Evolutionary conservation across 2,797 vertebrate species (phyloP).

Genomic region (Halcyon badia): DNA sequence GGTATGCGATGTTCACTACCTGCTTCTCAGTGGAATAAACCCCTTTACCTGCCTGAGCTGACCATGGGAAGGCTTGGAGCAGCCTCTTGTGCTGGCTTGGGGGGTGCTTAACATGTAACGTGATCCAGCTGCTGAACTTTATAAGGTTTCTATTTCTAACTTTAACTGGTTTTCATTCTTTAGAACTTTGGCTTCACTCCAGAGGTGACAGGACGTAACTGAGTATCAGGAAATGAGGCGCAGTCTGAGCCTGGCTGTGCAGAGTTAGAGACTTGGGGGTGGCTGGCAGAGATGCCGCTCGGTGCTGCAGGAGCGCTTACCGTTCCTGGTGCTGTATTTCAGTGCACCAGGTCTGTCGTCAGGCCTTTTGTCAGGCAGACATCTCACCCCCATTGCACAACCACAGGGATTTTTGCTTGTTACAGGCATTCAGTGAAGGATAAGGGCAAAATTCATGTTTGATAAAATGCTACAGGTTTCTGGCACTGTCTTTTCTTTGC

Average conservation of each 20-base stretch:
- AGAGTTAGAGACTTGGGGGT: neutral
- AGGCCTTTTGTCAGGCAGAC: neutral
- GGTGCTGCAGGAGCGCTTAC: neutral
- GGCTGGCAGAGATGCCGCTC: neutral
- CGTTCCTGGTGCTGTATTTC: neutral
- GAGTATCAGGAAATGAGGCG: neutral
- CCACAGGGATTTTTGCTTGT: neutral
- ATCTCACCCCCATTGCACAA: neutral
- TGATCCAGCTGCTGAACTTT: conserved; percentile 61
- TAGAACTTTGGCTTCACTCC: neutral
- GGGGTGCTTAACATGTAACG: conserved; percentile 42
- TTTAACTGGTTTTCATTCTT: conserved; percentile 30
- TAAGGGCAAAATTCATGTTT: neutral
- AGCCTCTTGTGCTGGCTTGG: conserved; percentile 7
- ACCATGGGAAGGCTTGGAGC: conserved; percentile 39
- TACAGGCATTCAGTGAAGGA: neutral
- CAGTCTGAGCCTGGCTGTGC: neutral
- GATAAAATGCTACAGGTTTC: neutral
- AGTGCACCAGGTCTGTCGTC: neutral
- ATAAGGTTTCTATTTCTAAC: conserved; percentile 41
- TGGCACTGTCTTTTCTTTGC: neutral
- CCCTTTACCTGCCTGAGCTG: conserved; percentile 45
- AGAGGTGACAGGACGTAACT: neutral
- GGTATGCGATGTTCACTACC: conserved; percentile 48
- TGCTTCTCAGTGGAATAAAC: conserved; percentile 66